A percentile compares a stretch with the other conserved stretches of the same genome.
phyloP scores from a whole-genome alignment of 2,888 invertebrate species.

The Camptogramma bilineatum region DNA sequence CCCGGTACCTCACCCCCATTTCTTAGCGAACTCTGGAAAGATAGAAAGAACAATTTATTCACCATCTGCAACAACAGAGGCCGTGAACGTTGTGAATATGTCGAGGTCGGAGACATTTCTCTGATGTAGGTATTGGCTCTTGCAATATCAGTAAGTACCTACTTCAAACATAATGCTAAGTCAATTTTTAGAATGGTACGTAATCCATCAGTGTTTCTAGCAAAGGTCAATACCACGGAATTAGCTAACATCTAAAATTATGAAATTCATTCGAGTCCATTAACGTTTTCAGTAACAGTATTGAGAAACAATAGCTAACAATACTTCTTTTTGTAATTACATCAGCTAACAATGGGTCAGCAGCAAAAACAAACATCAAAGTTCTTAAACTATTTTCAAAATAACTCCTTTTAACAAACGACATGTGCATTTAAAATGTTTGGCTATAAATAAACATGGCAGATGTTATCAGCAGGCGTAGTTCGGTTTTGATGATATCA shows the following conservation, averaged over 20 bases:
- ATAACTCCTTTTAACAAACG: conserved; percentile 20
- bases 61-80: background rate
- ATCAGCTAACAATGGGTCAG: conserved; percentile 56
- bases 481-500: conserved; percentile 2
- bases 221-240: conserved; percentile 44
- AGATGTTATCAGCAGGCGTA: conserved; percentile 12
- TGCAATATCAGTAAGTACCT: no score
- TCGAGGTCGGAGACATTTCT: no score
- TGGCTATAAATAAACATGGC: conserved; percentile 22
- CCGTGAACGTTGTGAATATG: no score
- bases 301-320: conserved; percentile 59
- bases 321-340: conserved; percentile 53
- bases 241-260: conserved; percentile 48
- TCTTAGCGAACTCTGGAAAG: conserved; percentile 81
- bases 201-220: conserved; percentile 4
- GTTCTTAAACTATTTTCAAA: conserved; percentile 17
- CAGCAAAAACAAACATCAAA: conserved; percentile 54
- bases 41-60: conserved; percentile 42
- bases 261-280: conserved; percentile 52
- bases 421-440: conserved; percentile 23
- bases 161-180: background rate
- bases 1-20: conserved; percentile 82
- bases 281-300: conserved; percentile 62
- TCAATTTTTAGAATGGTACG: background rate
- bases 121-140: no score